Percentiles rank a stretch among this genome's conserved stretches.
Evolutionary conservation across 2,888 invertebrate species (phyloP).

Genomic region (Shargacucullia verbasci): DNA sequence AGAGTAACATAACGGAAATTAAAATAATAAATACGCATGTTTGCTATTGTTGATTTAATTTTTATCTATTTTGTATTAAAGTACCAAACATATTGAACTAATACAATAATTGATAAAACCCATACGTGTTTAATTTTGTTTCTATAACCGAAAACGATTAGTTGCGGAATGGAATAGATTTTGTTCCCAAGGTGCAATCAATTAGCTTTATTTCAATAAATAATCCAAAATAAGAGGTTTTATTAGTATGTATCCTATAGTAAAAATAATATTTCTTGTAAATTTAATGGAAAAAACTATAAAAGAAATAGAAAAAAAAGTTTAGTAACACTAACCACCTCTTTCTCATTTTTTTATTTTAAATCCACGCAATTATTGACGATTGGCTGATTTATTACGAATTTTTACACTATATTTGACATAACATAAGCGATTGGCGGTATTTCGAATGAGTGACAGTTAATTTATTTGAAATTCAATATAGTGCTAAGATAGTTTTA

Average conservation of each 20-base stretch:
- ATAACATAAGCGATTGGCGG: too few relatives aligned
- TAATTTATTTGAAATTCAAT: too few relatives aligned
- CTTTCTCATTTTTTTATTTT: too few relatives aligned
- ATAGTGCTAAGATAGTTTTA: too few relatives aligned
- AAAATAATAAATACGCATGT: too few relatives aligned
- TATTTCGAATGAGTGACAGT: too few relatives aligned
- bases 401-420: too few relatives aligned
- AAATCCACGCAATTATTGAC: too few relatives aligned
- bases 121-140: conserved; percentile 5
- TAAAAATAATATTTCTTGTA: background rate
- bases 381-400: too few relatives aligned
- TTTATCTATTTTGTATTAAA: conserved; percentile 1
- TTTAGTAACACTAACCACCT: too few relatives aligned
- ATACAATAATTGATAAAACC: conserved; percentile 1
- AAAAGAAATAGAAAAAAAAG: too few relatives aligned
- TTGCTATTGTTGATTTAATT: conserved; percentile 1
- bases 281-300: too few relatives aligned
- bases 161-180: conserved; percentile 1
- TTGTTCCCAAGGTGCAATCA: background rate
- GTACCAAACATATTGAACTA: background rate
- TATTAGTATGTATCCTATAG: background rate
- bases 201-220: background rate
- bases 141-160: conserved; percentile 1
- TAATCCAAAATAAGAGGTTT: background rate
- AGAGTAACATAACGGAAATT: conserved; percentile 6